These are phyloP conservation scores for Actinemys pallida DNA, from an alignment of 2,113 vertebrate genomes.

Conservation along the genomic window DNA sequence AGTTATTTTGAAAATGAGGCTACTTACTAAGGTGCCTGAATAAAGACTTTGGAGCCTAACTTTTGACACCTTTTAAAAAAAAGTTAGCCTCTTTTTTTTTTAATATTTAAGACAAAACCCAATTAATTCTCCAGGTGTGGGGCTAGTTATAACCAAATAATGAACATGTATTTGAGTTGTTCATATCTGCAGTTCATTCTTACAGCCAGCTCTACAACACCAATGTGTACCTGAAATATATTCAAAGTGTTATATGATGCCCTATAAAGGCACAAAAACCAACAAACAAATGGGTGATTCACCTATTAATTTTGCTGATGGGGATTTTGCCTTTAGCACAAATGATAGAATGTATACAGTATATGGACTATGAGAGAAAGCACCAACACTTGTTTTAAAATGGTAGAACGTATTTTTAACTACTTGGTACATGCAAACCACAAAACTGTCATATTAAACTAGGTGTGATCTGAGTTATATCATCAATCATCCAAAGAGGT, in stretches of 20 bases:
- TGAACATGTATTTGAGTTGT: background rate
- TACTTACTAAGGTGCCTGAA: background rate
- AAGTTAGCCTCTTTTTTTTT: background rate
- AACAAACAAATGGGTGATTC: background rate
- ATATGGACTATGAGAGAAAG: background rate
- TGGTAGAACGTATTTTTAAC: background rate
- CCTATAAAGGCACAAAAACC: background rate
- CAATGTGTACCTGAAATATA: background rate
- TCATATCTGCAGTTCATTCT: background rate
- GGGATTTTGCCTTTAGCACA: background rate
- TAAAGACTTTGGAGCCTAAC: background rate
- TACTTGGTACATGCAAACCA: constrained; percentile 53
- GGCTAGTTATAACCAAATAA: background rate
- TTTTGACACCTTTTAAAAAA: background rate
- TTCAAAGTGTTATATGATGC: background rate
- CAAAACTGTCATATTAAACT: constrained; percentile 60
- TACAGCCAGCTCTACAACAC: background rate
- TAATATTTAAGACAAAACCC: background rate
- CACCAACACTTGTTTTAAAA: background rate
- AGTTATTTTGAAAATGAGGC: background rate
- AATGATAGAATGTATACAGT: background rate
- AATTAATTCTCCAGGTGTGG: background rate
- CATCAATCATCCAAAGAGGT: constrained; percentile 55
- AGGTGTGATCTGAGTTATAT: constrained; percentile 70
- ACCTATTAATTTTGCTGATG: background rate